Percentiles rank a stretch among this genome's conserved stretches.
These are phyloP conservation scores for Zophobas morio DNA, from an alignment of 1,140 invertebrate species.

Conservation along the genomic window DNA sequence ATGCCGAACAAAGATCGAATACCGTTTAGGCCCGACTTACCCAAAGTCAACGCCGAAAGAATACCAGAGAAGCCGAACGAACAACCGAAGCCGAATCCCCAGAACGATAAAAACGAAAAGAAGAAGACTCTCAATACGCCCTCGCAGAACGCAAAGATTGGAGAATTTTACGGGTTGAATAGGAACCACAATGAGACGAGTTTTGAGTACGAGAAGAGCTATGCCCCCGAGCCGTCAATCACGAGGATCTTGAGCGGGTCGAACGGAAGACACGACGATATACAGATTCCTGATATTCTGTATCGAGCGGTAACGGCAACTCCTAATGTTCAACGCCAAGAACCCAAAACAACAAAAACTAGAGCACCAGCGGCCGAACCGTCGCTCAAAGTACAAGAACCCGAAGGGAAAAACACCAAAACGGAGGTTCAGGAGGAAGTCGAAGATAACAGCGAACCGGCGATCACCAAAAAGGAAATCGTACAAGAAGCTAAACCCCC, in stretches of 20 bases:
- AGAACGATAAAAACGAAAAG: slow-evolving; percentile 65
- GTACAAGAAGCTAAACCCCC: slow-evolving; percentile 41
- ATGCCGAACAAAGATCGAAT: slow-evolving; percentile 85
- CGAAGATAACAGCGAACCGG: slow-evolving; percentile 49
- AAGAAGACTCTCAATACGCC: slow-evolving; percentile 83
- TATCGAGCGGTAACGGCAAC: slow-evolving; percentile 79
- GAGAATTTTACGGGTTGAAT: slow-evolving; percentile 62
- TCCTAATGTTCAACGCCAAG: slow-evolving; percentile 68
- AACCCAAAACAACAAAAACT: slow-evolving; percentile 59
- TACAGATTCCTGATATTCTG: slow-evolving; percentile 79
- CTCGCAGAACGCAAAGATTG: slow-evolving; percentile 71
- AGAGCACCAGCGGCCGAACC: slow-evolving; percentile 67
- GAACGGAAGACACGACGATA: slow-evolving; percentile 84
- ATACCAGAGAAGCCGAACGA: slow-evolving; percentile 48
- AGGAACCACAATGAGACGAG: slow-evolving; percentile 62
- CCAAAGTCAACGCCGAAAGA: slow-evolving; percentile 65
- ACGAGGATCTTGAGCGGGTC: slow-evolving; percentile 85
- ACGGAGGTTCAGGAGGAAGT: slow-evolving; percentile 31
- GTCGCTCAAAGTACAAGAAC: slow-evolving; percentile 67
- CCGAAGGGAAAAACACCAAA: slow-evolving; percentile 62
- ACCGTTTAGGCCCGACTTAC: slow-evolving; percentile 78
- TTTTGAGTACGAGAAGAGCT: slow-evolving; percentile 66
- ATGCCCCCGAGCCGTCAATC: slow-evolving; percentile 72
- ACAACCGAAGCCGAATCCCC: slow-evolving; percentile 50
- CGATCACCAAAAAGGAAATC: slow-evolving; percentile 47